Conservation (phyloP, 1,140 invertebrate species). For the Panonychus citri region DNA sequence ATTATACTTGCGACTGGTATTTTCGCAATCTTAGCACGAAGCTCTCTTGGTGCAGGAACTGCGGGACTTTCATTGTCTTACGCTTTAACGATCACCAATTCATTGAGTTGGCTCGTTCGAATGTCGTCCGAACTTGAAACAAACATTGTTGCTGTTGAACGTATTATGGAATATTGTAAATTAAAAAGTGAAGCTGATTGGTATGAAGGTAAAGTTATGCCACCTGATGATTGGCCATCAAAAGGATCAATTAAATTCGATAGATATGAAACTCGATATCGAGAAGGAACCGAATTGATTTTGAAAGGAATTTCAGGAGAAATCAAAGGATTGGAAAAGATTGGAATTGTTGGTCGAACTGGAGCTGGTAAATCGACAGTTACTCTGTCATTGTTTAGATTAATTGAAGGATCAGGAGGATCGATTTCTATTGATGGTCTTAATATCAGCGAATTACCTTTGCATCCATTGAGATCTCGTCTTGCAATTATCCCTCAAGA, state of each 20-base stretch:
- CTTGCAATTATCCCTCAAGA: constrained; percentile 28
- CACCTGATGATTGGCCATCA: constrained; percentile 16
- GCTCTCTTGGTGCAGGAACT: constrained; percentile 41
- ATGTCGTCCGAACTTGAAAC: constrained; percentile 36
- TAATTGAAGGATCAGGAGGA: constrained; percentile 47
- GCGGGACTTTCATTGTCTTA: constrained; percentile 74
- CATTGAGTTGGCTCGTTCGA: constrained; percentile 33
- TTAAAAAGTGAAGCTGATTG: constrained; percentile 24
- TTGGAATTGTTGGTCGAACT: constrained; percentile 18
- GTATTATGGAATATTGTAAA: constrained; percentile 38
- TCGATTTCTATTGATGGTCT: constrained; percentile 71
- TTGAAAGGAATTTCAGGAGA: constrained; percentile 14
- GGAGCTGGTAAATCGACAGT: constrained; percentile 66
- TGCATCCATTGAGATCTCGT: constrained; percentile 59
- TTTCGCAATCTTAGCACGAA: constrained; percentile 52
- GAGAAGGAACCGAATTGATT: constrained; percentile 18
- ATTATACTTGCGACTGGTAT: constrained; percentile 41
- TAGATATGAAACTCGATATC: constrained; percentile 18
- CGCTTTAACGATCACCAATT: constrained; percentile 45
- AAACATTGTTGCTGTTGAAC: constrained; percentile 37
- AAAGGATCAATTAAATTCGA: constrained; percentile 18
- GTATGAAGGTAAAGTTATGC: neutral
- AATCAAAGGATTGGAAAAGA: constrained; percentile 12
- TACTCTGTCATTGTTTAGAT: constrained; percentile 57
- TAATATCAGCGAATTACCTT: constrained; percentile 58